Evolutionary conservation across 1,140 invertebrate species (phyloP), one percentile per base, ranked within the genome.

Genomic region (Drosophila bocqueti): DNA sequence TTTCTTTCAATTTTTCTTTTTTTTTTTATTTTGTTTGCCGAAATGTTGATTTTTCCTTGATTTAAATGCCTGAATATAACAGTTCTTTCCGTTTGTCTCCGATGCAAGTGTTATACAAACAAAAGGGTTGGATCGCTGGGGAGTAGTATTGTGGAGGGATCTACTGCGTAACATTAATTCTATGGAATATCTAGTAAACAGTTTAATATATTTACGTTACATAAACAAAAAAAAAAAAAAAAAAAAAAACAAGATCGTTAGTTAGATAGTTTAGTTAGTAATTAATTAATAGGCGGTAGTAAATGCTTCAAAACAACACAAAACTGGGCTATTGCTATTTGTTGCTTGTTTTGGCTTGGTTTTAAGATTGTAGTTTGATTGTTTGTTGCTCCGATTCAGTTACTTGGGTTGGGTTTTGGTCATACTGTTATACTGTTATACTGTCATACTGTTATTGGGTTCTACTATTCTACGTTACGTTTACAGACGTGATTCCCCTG

Each of bases 321-420:
- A 83, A 86, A 81, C 83, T 82, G 86, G 85, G 86, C 85, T 90
- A 90, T 90, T 90, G 85, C 75, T 64, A 73, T 40, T 67, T 67
- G 38, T 59, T 83, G 68, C 57, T 76, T 79, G 76, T 31, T 52
- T 52, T 52, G 29, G 16, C 16, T 52, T 52, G 47, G 29, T 13
- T 74, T 61, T 67, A 49, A 60, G 31, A 49, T 74, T 79, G 76
- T 73, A 76, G 72, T 91, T 91, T 91, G 89, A 91, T 91, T 91
- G 89, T 91, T 91, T 84, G 72, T 81, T 91, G 87, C 87, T 91
- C 87, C 60, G 78, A 81, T 76, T 87, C 83, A 91, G 79, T 79
- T 85, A 89, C 85, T 82, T 91, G 52, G 77, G 64, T 87, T 79
- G 71, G 81, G 52, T 52, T 67, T 57, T 72, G 69, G 46, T 72